phyloP scores from a whole-genome alignment of 2,113 vertebrate genomes.

The Chlamydotis undulata region DNA sequence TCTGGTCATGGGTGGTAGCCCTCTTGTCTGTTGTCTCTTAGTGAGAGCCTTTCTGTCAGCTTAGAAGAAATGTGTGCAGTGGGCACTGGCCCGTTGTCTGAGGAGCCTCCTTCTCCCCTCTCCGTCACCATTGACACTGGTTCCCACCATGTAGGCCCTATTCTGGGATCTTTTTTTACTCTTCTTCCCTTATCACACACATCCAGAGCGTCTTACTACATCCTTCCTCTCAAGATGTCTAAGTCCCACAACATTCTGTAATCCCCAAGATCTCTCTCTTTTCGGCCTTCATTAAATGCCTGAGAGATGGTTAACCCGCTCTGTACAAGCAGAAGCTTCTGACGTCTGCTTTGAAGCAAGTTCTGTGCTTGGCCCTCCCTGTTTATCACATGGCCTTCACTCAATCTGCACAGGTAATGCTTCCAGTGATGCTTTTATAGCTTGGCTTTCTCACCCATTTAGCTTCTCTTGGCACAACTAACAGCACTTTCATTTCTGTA shows the following conservation, averaged over 20 bases:
- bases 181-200: neutral
- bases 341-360: neutral
- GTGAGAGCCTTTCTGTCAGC: neutral
- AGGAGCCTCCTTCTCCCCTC: neutral
- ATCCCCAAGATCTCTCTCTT: neutral
- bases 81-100: neutral
- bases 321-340: neutral
- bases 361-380: neutral
- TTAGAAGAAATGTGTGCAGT: neutral
- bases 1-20: accelerated
- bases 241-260: neutral
- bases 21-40: neutral
- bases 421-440: neutral
- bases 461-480: neutral
- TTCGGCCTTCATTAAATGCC: neutral
- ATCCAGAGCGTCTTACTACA: neutral
- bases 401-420: neutral
- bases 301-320: neutral
- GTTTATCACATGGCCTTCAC: neutral
- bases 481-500: neutral
- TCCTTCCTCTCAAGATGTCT: neutral
- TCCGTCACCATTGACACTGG: neutral
- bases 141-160: accelerated
- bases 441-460: neutral
- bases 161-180: neutral